Base-by-base conservation (phyloP, 2,888 invertebrate genomes). In the Agrochola litura region DNA sequence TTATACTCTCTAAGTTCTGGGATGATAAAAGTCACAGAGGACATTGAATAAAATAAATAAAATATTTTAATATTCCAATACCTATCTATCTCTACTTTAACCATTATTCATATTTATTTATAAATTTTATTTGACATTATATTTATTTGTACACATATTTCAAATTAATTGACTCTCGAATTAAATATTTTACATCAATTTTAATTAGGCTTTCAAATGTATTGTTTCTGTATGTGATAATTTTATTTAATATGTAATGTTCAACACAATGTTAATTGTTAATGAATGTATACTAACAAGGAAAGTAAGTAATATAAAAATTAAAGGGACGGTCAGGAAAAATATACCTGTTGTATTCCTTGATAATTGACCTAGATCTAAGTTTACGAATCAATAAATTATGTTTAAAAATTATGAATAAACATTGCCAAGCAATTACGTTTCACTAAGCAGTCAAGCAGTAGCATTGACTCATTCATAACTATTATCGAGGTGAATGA, bases 371-470 rank as follows among this genome's bases (percentile, higher is more conserved):
- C 46, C 46, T 19, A 63, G 54, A 69, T 77, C 0, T 25, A 54
- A 22, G 46, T 68, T 67, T 46, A 61, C 9, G 77, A 78, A 78
- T 69, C 61, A 69, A 69, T 78, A 54, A 77, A 30, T 66, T 76
- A 37, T 19, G 16, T n/a, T 76, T 43, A 60, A 77, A 77, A 77
- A 46, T 6, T 63, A 77, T 77, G 69, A 77, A 69, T 78, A 78
- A 77, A 61, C 78, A 78, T 69, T 46, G 22, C 16, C 37, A 25
- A 61, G 43, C 30, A 61, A 61, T 68, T 43, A 68, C 60, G 37
- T 61, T 46, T n/a, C 25, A 5, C 41, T 16, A 68, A 16, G 9
- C 25, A 25, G 46, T 66, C 19, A 10, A 43, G 8, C 25, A 37
- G 49, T 9, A 10, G 12, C 9, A 66, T 58, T 76, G 41, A 19